Evolutionary conservation across 1,140 invertebrate species (phyloP), one percentile per base, ranked within the genome.

Genomic region (Lepidurus arcticus): DNA sequence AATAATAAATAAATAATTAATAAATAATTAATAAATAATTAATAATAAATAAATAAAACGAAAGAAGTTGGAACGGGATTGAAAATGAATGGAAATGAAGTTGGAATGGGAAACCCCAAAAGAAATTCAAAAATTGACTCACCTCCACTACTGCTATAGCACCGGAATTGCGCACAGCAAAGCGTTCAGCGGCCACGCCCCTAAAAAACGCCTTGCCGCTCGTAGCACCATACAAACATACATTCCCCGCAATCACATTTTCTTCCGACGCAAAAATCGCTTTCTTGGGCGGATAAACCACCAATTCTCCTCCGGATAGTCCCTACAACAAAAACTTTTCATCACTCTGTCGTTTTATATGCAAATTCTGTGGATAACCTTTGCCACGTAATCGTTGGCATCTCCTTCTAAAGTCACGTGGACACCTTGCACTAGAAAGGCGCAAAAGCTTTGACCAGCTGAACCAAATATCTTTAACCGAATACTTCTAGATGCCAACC

Each of bases 401-500:
- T 99, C 98, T 76, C 98, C 98, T 86, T 98, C 96, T 5, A 99
- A 88, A 11, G 90, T 94, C 1, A 98, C 92, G 80, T 91, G 91
- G 79, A 99, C 89, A 44, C 98, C 98, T 79, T 91, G 92, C 0
- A 93, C 91, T 80, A 99, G 86, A 87, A 99, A 99, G n/a, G 97
- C 97, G 85, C 98, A 96, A 87, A 99, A 99, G 84, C 96, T 98
- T 87, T 99, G 98, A 44, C 98, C 98, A 42, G 97, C 98, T n/a
- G 95, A 97, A 9, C 98, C 98, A 80, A 87, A 92, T 44, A 99
- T 85, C 75, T 89, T 90, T 53, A 99, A 93, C 81, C 94, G 91
- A 79, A 99, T 95, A 80, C 90, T 92, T 53, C 87, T 88, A 1
- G 91, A 89, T 9, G 96, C 94, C 34, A 99, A 86, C 73, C 98